Conservation (phyloP, 2,888 invertebrate genomes). For the Cyaniris semiargus region DNA sequence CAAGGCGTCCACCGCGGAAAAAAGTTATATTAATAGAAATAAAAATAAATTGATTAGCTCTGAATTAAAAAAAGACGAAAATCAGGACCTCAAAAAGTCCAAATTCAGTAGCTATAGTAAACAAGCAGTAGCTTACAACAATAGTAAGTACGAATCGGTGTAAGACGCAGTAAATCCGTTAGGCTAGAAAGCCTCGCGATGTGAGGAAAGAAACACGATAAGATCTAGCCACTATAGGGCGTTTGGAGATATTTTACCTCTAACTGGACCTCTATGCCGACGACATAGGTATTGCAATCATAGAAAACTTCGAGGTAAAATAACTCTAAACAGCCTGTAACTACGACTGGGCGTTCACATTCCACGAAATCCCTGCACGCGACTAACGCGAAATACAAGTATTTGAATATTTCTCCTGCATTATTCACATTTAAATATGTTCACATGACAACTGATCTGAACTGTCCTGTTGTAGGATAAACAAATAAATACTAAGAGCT, state of each 20-base stretch:
- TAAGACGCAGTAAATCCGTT: conserved; percentile 21
- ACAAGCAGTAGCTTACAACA: conserved; percentile 11
- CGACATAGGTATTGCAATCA: neutral
- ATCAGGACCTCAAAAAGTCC: neutral
- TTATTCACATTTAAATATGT: neutral
- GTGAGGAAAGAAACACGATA: conserved; percentile 30
- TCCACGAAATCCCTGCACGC: conserved; percentile 27
- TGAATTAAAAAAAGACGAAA: too few species aligned
- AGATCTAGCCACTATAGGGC: conserved; percentile 16
- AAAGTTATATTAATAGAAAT: too few species aligned
- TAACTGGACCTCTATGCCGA: neutral
- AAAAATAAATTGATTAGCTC: too few species aligned
- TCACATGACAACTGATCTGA: neutral
- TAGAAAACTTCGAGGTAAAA: neutral
- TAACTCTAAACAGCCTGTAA: neutral
- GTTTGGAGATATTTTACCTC: neutral
- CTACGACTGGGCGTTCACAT: conserved; percentile 24
- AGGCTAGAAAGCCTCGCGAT: conserved; percentile 22
- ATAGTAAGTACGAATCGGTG: conserved; percentile 19
- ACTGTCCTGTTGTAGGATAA: neutral
- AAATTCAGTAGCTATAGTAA: conserved; percentile 3
- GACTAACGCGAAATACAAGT: conserved; percentile 22
- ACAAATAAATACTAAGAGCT: neutral
- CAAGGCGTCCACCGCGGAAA: too few species aligned
- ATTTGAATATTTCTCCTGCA: conserved; percentile 16